Conservation (phyloP, 2,797 vertebrate genomes). For the Hyperoplus immaculatus region DNA sequence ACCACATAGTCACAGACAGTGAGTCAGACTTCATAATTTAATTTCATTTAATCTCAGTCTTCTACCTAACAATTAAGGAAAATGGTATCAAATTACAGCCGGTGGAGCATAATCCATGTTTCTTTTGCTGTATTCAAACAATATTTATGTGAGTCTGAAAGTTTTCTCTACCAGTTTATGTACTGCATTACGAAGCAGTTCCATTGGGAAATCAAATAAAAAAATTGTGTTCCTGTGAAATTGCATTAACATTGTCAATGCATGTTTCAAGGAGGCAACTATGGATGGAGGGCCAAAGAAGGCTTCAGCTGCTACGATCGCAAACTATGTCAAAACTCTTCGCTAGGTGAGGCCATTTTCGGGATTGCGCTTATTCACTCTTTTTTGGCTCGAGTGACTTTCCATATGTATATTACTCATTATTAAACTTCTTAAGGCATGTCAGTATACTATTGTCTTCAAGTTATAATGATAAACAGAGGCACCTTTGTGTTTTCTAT, state of each 20-base stretch:
- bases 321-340: slow-evolving; percentile 88
- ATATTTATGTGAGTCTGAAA: background rate
- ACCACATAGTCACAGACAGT: slow-evolving; percentile 7
- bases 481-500: slow-evolving; percentile 11
- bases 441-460: background rate
- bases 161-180: background rate
- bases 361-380: background rate
- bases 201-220: background rate
- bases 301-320: slow-evolving; percentile 90
- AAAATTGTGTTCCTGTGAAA: background rate
- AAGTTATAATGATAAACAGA: background rate
- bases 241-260: slow-evolving; percentile 27
- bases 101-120: background rate
- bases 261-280: slow-evolving; percentile 85
- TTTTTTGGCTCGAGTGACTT: background rate
- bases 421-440: background rate
- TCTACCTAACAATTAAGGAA: slow-evolving; percentile 17
- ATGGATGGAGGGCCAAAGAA: slow-evolving; percentile 90
- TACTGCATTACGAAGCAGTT: background rate
- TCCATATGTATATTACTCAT: background rate
- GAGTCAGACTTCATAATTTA: slow-evolving; percentile 24
- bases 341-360: slow-evolving; percentile 80
- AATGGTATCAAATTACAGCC: slow-evolving; percentile 26
- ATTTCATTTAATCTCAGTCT: slow-evolving; percentile 29
- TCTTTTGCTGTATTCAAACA: slow-evolving; percentile 1